Percentiles rank a stretch among this genome's conserved stretches.
These are phyloP conservation scores for Meandrusa payeni DNA, from an alignment of 2,888 invertebrate species.

Conservation along the genomic window DNA sequence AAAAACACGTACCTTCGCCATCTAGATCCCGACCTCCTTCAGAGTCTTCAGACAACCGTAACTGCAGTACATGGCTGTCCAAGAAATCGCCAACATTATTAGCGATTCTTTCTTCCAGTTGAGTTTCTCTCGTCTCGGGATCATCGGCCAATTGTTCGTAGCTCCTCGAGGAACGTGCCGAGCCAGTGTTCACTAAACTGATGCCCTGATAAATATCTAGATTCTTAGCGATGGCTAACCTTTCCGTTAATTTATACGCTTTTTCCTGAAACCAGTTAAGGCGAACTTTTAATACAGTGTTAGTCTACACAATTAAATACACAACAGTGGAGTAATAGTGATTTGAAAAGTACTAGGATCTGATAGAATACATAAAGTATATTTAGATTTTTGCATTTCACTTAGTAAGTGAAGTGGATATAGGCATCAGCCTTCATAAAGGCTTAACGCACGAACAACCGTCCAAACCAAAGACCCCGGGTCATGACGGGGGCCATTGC, in stretches of 20 bases:
- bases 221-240: conserved; percentile 76
- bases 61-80: conserved; percentile 70
- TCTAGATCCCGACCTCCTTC: conserved; percentile 66
- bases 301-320: no score
- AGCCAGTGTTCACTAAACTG: conserved; percentile 71
- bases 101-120: conserved; percentile 67
- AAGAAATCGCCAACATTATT: conserved; percentile 69
- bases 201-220: conserved; percentile 76
- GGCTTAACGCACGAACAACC: no score
- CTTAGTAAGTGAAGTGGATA: no score
- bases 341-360: no score
- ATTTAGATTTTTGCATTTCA: no score
- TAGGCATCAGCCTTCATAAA: no score
- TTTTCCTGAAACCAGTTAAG: conserved; percentile 74
- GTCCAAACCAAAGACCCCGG: no score
- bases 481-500: no score
- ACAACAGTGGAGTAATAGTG: no score
- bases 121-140: conserved; percentile 64
- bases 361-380: no score
- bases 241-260: conserved; percentile 81
- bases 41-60: conserved; percentile 59
- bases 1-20: conserved; percentile 59
- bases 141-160: conserved; percentile 68
- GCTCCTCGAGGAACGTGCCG: conserved; percentile 69
- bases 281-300: no score